Base-by-base conservation (phyloP, 2,797 vertebrate species). In the Bufotes viridis region DNA sequence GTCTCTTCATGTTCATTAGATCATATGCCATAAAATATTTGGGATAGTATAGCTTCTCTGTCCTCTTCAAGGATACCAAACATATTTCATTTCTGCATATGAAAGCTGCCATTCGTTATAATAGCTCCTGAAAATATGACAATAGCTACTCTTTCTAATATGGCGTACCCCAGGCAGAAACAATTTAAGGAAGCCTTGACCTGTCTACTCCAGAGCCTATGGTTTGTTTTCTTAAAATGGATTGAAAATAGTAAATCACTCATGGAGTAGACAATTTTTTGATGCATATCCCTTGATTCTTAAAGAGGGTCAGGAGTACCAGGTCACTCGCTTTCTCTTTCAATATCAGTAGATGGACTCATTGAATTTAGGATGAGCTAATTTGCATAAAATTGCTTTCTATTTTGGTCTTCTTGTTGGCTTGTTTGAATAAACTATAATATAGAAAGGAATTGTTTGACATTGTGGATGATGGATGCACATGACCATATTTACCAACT, bases 171-270 rank as follows among this genome's bases (percentile, higher is more conserved):
- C 18, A 87, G 57, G 72, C 79, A 89, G 34, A 89, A 89, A 89
- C 81, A 87, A 87, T 84, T 89, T 89, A 70, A 84, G 51, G 24
- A 83, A 89, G 29, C 88, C 88, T 89, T 89, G 88, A 89, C 85
- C 88, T 87, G 63, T 82, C 75, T 72, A 55, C 61, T 74, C 26
- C n/a, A 58, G 42, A 55, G 85, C 55, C 85, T 29, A 58, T 72
- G 53, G 83, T 87, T 84, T 87, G 85, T 83, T 89, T 83, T 80
- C 51, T 74, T 75, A 49, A 78, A 84, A 72, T 79, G 84, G 61
- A 87, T 84, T 87, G 88, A 78, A 89, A 89, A 84, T 67, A 51
- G 65, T 89, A 89, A 89, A 87, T 87, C 85, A 83, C 57, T 84
- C 61, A 51, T 53, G 80, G 17, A 82, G 79, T 86, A 80, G 84